phyloP scores from a whole-genome alignment of 2,888 invertebrate species.

The Thera britannica region DNA sequence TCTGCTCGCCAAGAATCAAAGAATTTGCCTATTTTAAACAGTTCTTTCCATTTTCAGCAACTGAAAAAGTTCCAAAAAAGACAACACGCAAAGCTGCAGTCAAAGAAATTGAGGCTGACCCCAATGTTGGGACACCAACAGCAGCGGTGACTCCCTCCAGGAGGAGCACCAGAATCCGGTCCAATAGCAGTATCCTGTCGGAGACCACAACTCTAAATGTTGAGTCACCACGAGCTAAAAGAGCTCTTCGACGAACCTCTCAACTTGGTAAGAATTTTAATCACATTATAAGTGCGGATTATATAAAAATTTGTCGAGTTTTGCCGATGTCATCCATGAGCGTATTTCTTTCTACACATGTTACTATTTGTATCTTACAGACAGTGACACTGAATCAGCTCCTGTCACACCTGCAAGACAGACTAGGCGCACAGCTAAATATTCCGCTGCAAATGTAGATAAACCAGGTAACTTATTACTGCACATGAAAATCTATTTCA shows the following conservation, averaged over 20 bases:
- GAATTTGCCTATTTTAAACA: no score
- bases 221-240: constrained; percentile 73
- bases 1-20: no score
- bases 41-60: constrained; percentile 40
- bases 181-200: constrained; percentile 66
- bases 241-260: constrained; percentile 70
- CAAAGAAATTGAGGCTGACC: constrained; percentile 61
- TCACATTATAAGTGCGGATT: no score
- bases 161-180: constrained; percentile 65
- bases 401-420: constrained; percentile 62
- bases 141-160: constrained; percentile 66
- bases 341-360: no score
- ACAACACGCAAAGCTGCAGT: constrained; percentile 55
- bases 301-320: no score
- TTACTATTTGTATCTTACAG: constrained; percentile 51
- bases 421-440: constrained; percentile 66
- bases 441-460: constrained; percentile 70
- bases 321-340: no score
- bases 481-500: no score
- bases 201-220: constrained; percentile 54
- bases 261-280: constrained; percentile 59
- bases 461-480: constrained; percentile 57
- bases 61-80: constrained; percentile 55
- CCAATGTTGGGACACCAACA: constrained; percentile 61
- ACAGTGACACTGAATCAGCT: constrained; percentile 70